phyloP scores from a whole-genome alignment of 1,140 invertebrate species.

The Cotesia vestalis region DNA sequence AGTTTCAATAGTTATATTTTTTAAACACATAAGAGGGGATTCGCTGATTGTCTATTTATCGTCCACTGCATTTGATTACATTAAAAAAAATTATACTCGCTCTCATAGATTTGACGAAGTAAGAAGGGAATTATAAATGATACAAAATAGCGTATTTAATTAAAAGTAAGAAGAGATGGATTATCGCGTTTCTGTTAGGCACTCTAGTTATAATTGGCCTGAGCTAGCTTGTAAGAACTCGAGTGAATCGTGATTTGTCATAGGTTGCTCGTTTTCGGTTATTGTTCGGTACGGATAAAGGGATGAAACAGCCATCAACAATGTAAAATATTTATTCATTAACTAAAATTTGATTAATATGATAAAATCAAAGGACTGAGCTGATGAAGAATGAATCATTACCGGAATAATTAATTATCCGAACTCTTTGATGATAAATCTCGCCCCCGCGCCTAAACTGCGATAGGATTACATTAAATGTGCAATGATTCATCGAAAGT shows the following conservation, averaged over 20 bases:
- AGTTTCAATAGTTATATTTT: no score
- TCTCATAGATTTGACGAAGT: not conserved
- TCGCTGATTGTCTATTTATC: no score
- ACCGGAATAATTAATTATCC: no score
- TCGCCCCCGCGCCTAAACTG: no score
- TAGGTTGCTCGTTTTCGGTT: not conserved
- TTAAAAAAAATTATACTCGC: not conserved
- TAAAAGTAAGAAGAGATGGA: not conserved
- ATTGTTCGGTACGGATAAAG: not conserved
- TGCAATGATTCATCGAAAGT: no score
- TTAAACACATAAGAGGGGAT: no score
- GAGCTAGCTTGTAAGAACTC: not conserved
- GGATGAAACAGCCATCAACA: conserved; percentile 11
- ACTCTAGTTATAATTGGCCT: not conserved
- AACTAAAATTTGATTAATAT: no score
- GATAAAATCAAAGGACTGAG: no score
- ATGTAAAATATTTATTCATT: not conserved
- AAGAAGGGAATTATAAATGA: not conserved
- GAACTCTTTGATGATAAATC: no score
- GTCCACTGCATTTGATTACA: not conserved
- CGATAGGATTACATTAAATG: no score
- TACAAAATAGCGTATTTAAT: not conserved
- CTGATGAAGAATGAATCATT: no score
- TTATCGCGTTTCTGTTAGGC: not conserved
- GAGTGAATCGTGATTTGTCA: conserved; percentile 2